phyloP scores from a whole-genome alignment of 2,113 vertebrate genomes.

The Lasiurus borealis region DNA sequence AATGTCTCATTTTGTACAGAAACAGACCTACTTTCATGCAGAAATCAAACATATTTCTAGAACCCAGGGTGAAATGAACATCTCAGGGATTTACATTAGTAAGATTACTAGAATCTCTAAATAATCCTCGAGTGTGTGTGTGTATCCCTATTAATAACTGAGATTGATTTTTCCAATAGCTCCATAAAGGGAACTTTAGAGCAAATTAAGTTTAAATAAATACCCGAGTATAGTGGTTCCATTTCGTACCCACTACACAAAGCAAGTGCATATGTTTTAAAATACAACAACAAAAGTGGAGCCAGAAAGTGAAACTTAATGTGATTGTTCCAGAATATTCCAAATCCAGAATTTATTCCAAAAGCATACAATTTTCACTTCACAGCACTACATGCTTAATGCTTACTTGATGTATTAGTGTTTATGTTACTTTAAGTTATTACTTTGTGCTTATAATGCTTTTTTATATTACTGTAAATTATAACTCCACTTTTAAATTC shows the following conservation, averaged over 20 bases:
- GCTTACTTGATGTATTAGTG: background rate
- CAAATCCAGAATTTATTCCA: background rate
- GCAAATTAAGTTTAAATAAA: conserved; percentile 18
- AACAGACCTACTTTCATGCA: background rate
- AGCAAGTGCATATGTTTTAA: background rate
- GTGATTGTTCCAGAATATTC: background rate
- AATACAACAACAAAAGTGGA: background rate
- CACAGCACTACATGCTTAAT: background rate
- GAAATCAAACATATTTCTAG: background rate
- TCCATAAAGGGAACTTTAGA: background rate
- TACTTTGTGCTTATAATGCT: too few relatives aligned
- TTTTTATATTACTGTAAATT: background rate
- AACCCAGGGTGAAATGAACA: background rate
- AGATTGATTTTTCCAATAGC: background rate
- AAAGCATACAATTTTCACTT: background rate
- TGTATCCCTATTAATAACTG: background rate
- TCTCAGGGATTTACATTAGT: background rate
- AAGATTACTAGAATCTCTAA: background rate
- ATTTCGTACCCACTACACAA: background rate
- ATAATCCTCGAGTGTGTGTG: background rate
- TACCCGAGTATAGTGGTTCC: background rate
- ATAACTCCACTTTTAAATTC: conserved; percentile 11
- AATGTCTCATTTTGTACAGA: background rate
- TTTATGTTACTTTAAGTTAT: background rate
- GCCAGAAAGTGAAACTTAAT: background rate